Evolutionary conservation across 2,797 vertebrate genomes (phyloP).

Genomic region (Anabas testudineus): DNA sequence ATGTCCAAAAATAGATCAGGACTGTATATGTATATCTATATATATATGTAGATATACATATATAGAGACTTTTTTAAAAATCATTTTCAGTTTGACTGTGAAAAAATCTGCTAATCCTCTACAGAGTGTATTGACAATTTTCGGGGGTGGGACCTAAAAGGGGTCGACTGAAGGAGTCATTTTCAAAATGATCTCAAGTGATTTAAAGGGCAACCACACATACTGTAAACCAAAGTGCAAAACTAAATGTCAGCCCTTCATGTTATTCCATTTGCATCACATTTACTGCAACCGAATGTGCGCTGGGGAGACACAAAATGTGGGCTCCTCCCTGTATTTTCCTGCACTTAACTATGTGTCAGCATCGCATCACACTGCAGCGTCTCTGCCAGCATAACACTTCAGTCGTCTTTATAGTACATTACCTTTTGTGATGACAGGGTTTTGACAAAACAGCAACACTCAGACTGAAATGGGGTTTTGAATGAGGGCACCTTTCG

Average conservation of each 20-base stretch:
- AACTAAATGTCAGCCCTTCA: conserved; percentile 69
- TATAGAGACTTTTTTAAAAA: too few relatives aligned
- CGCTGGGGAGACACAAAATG: conserved; percentile 32
- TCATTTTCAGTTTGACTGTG: conserved; percentile 24
- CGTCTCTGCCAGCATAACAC: conserved; percentile 1
- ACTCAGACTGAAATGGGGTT: conserved; percentile 56
- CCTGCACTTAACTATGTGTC: conserved; percentile 38
- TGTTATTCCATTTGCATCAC: conserved; percentile 63
- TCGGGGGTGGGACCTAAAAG: conserved; percentile 46
- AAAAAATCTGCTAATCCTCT: not conserved
- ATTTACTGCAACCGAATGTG: conserved; percentile 42
- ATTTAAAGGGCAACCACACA: conserved; percentile 63
- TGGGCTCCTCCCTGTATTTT: conserved; percentile 39
- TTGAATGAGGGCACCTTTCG: conserved; percentile 39
- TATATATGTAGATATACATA: too few relatives aligned
- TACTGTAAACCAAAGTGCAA: conserved; percentile 64
- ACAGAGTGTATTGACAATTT: conserved; percentile 13
- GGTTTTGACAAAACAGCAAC: conserved; percentile 11
- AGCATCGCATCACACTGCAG: conserved; percentile 19
- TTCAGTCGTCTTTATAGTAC: conserved; percentile 6
- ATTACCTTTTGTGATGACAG: conserved; percentile 21
- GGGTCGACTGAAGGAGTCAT: conserved; percentile 50
- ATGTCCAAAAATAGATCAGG: conserved; percentile 32
- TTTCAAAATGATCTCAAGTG: conserved; percentile 54
- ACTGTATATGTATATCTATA: too few relatives aligned